Conservation (phyloP, 2,797 vertebrate species). For the Hypotaenidia okinawae region DNA sequence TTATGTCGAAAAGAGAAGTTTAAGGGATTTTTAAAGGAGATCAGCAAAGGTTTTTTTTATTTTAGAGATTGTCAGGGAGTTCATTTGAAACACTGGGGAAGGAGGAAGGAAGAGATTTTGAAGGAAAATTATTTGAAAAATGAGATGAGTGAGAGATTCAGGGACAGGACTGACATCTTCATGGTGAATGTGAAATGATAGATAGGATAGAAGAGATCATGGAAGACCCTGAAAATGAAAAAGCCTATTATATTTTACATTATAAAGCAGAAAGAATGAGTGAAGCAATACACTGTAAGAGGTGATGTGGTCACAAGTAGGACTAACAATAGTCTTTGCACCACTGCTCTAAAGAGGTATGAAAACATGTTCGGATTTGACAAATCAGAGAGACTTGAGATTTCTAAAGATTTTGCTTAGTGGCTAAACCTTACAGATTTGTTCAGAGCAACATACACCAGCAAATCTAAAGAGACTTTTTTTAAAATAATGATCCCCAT, state of each 20-base stretch:
- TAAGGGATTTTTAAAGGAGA: background rate
- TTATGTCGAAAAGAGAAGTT: background rate
- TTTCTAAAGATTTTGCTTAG: background rate
- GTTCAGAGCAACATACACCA: background rate
- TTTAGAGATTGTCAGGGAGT: background rate
- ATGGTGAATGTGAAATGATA: background rate
- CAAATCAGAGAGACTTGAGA: background rate
- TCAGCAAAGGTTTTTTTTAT: background rate
- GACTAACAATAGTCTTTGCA: background rate
- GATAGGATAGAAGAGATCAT: background rate
- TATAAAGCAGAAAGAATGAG: background rate
- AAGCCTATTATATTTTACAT: conserved; percentile 1
- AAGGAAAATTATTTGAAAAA: conserved; percentile 37
- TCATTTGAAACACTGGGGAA: background rate
- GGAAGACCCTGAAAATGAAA: conserved; percentile 34
- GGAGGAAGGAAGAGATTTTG: background rate
- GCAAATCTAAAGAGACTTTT: background rate
- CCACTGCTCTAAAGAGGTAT: background rate
- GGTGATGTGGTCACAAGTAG: background rate
- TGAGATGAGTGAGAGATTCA: background rate
- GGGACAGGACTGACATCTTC: conserved; percentile 30
- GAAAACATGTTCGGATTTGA: background rate
- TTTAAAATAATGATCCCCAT: background rate
- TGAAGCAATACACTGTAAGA: background rate
- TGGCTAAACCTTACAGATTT: background rate